Conservation (phyloP, 2,888 invertebrate genomes). For the Thalpophila matura region DNA sequence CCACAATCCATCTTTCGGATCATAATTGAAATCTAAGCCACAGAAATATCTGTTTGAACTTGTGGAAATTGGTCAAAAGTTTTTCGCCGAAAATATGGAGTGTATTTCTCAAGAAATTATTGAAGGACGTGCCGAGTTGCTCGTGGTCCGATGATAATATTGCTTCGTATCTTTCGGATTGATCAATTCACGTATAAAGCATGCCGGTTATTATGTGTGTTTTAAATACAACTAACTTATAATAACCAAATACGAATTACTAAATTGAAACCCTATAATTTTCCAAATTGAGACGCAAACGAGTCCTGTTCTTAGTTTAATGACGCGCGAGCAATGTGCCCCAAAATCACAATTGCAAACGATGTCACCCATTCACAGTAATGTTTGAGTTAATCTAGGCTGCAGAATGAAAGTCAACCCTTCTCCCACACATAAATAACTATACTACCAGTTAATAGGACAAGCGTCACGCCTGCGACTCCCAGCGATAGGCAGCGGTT, state of each 20-base stretch:
- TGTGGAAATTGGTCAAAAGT: conserved; percentile 29
- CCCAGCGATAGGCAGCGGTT: conserved; percentile 3
- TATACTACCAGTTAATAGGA: conserved; percentile 22
- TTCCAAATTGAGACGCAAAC: conserved; percentile 31
- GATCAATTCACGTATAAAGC: conserved; percentile 9
- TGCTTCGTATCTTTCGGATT: neutral
- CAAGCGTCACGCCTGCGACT: conserved; percentile 18
- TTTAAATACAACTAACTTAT: too few relatives aligned
- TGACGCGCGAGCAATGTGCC: conserved; percentile 47
- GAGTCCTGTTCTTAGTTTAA: conserved; percentile 30
- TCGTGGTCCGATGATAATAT: conserved; percentile 16
- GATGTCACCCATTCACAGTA: conserved; percentile 44
- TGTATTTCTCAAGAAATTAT: conserved; percentile 20
- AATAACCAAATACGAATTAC: neutral
- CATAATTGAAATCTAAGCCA: conserved; percentile 65
- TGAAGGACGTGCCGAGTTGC: neutral
- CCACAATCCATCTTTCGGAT: conserved; percentile 52
- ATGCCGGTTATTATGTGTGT: neutral
- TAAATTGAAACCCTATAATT: conserved; percentile 20
- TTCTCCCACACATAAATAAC: conserved; percentile 46
- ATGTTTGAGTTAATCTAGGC: conserved; percentile 33
- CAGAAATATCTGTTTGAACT: conserved; percentile 33
- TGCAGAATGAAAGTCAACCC: conserved; percentile 41
- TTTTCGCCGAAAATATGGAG: conserved; percentile 31
- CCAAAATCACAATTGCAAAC: conserved; percentile 58